phyloP scores from a whole-genome alignment of 2,888 invertebrate species.

The Campoletis raptor region DNA sequence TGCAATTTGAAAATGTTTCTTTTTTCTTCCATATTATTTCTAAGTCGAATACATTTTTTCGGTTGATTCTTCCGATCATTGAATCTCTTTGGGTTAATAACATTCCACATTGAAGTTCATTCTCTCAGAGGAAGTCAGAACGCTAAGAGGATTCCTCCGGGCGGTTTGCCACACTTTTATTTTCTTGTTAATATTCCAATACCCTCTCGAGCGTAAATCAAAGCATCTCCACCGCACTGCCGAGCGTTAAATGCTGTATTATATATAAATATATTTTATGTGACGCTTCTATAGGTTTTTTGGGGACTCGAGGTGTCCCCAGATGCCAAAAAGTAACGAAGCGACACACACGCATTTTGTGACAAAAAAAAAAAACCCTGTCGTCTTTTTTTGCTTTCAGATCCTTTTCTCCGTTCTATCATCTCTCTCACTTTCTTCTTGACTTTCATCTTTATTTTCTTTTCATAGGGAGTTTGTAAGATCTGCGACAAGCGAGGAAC shows the following conservation, averaged over 20 bases:
- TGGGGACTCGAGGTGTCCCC: slow-evolving; percentile 38
- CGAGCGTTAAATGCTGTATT: slow-evolving; percentile 20
- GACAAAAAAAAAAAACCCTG: slow-evolving; percentile 16
- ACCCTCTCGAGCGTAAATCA: slow-evolving; percentile 77
- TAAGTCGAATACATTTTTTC: neutral
- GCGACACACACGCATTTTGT: slow-evolving; percentile 14
- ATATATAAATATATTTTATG: slow-evolving; percentile 5
- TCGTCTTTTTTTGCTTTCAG: slow-evolving; percentile 35
- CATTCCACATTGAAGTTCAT: neutral
- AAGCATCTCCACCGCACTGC: slow-evolving; percentile 63
- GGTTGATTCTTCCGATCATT: neutral
- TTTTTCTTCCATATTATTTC: neutral
- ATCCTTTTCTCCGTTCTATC: slow-evolving; percentile 24
- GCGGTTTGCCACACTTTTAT: slow-evolving; percentile 8
- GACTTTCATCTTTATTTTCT: slow-evolving; percentile 11
- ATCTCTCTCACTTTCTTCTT: slow-evolving; percentile 34
- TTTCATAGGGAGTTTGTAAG: slow-evolving; percentile 18
- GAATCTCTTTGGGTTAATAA: neutral
- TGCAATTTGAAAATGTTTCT: slow-evolving; percentile 1
- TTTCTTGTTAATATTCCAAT: slow-evolving; percentile 44
- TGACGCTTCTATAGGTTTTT: slow-evolving; percentile 11
- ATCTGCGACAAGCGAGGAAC: slow-evolving; percentile 54
- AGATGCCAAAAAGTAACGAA: slow-evolving; percentile 40
- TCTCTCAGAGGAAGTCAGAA: neutral
- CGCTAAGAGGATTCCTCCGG: slow-evolving; percentile 32